Base-by-base conservation (phyloP, 2,113 vertebrate genomes). In the Paradoxurus hermaphroditus region DNA sequence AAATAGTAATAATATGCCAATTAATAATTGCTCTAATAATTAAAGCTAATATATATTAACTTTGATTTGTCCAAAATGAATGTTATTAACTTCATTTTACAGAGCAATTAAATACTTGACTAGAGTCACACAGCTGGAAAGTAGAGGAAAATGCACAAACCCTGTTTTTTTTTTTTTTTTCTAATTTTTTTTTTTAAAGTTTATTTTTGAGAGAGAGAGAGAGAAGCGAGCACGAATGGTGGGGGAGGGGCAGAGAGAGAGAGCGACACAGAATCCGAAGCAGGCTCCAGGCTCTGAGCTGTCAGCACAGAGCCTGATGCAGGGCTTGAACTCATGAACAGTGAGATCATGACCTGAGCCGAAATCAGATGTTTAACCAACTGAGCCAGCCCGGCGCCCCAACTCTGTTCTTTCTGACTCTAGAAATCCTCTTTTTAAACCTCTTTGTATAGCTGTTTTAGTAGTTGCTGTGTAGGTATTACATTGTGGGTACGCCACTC, bases 91-190 rank as follows among this genome's bases (percentile, higher is more conserved):
- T 84, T 70, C 15, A 59, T 72, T 90, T 51, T 72, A n/a, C n/a
- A 82, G 72, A 93, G 31, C 25, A 34, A 6, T 46, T 63, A 86
- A 81, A 31, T 86, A 31, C 46, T 81, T 90, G 68, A 39, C 25
- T 67, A 3, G 11, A 21, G 73, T 87, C 72, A 81, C 21, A 29
- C 49, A 82, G 3, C 53, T 85, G 7, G 83, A 87, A 88, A 62
- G 25, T 46, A 15, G 36, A 62, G 63, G 92, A 44, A 75, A 41
- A 41, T 12, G 12, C 34, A 5, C 31, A 67, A 2, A 39, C n/a
- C 5, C 68, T 72, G 36, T 96, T 84, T 49, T 93, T 86, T 96
- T n/a, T n/a, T n/a, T n/a, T n/a, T n/a, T n/a, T n/a, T n/a, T n/a
- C n/a, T n/a, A n/a, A n/a, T n/a, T n/a, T n/a, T n/a, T n/a, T n/a